Evolutionary conservation across 1,140 invertebrate genomes (phyloP), one percentile per base, ranked within the genome.

Genomic region (Colletes latitarsis): DNA sequence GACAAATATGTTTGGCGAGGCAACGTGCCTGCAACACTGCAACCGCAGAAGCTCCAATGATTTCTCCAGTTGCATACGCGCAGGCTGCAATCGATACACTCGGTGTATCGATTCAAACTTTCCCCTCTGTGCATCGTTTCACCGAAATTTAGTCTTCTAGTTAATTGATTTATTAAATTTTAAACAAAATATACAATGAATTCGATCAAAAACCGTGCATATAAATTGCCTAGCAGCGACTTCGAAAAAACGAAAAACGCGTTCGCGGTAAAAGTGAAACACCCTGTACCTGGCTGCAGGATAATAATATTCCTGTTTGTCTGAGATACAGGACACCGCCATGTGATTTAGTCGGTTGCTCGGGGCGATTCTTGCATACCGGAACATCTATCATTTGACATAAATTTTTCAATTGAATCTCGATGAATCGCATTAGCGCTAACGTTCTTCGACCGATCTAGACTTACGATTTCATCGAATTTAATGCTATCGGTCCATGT

Each of bases 361-460:
- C 19, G 52, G 10, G 77, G 77, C 67, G 62, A 55, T 81, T 30
- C 60, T 55, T 62, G 64, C 70, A 80, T 75, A 66, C 77, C 64
- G 49, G 49, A 41, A 55, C 72, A 81, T 83, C 78, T 76, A 83
- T 83, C 82, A 83, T 81, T 68, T 67, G 57, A 69, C 62, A 55
- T 75, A 70, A 76, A 76, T 57, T 63, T 62, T 46, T 14, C 57
- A 71, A 75, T 79, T 73, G 57, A 73, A 74, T 63, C 60, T 64
- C 70, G 69, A 82, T 69, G 57, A 82, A 78, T 78, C 77, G 62
- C 62, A 53, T 41, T 15, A 43, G 5, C 10, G 15, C 9, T 21
- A 17, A 6, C 17, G 30, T 46, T 46, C 39, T 2, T 17, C 14
- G 30, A 5, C 39, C 15, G 14, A 43, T 6, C 6, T 43, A 6